These are phyloP conservation scores for Microctonus hyperodae DNA, from an alignment of 2,888 invertebrate genomes.

Conservation along the genomic window DNA sequence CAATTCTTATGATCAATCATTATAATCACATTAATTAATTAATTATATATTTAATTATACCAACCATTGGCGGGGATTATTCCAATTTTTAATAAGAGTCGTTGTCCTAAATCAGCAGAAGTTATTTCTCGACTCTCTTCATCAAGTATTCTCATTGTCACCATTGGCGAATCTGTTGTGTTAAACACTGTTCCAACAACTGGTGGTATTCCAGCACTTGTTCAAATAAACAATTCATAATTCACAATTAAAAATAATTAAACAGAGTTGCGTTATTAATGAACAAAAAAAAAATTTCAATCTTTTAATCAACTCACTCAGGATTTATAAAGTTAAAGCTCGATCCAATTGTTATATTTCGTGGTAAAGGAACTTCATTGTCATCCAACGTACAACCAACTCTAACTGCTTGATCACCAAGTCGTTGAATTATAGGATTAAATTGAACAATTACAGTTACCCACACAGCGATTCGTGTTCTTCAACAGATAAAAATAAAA, in stretches of 20 bases:
- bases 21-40: background rate
- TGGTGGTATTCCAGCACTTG: constrained; percentile 58
- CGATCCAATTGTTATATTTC: constrained; percentile 67
- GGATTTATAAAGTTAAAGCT: constrained; percentile 66
- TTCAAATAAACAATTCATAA: background rate
- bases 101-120: constrained; percentile 75
- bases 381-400: constrained; percentile 78
- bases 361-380: constrained; percentile 59
- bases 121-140: constrained; percentile 67
- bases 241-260: background rate
- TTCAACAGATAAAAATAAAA: constrained; percentile 49
- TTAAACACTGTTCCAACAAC: constrained; percentile 65
- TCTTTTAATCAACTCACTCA: constrained; percentile 61
- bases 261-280: background rate
- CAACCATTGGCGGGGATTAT: constrained; percentile 67
- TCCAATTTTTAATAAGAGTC: constrained; percentile 71
- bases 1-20: background rate
- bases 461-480: constrained; percentile 72
- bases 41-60: constrained; percentile 24
- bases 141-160: constrained; percentile 70
- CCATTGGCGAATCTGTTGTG: constrained; percentile 64
- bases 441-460: constrained; percentile 82
- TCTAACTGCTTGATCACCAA: constrained; percentile 82
- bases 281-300: background rate
- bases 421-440: constrained; percentile 84